A percentile compares a stretch with the other conserved stretches of the same genome.
Evolutionary conservation across 2,888 invertebrate species (phyloP).

Genomic region (Chrysotoxum bicinctum): DNA sequence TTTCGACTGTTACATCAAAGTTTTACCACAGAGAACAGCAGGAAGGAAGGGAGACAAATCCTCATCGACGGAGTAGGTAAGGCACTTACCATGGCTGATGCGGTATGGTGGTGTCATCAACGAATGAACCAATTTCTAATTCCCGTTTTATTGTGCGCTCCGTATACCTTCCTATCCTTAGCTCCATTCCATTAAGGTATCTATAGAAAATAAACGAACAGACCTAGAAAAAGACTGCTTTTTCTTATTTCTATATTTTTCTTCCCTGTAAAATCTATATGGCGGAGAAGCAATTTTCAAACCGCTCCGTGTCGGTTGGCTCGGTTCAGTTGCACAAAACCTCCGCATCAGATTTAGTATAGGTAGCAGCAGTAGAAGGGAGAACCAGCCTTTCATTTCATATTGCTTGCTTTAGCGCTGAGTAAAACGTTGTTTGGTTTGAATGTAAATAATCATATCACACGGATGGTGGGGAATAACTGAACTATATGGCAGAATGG

Average conservation of each 20-base stretch:
- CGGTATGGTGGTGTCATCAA: slow-evolving; percentile 54
- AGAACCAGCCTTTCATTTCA: slow-evolving; percentile 23
- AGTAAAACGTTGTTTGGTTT: slow-evolving; percentile 30
- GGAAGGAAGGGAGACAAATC: slow-evolving; percentile 34
- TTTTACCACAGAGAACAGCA: slow-evolving; percentile 29
- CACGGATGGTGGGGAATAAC: slow-evolving; percentile 4
- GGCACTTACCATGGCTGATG: slow-evolving; percentile 33
- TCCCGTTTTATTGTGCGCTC: slow-evolving; percentile 65
- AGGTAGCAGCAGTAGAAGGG: neutral
- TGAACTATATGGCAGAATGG: slow-evolving; percentile 9
- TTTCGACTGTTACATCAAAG: slow-evolving; percentile 40
- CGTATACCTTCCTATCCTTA: neutral
- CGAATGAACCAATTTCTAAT: slow-evolving; percentile 72
- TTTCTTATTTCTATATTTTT: slow-evolving; percentile 35
- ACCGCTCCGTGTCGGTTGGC: slow-evolving; percentile 11
- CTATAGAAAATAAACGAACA: slow-evolving; percentile 28
- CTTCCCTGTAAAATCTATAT: slow-evolving; percentile 2
- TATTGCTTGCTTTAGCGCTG: neutral
- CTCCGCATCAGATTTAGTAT: neutral
- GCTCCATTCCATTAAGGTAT: slow-evolving; percentile 28
- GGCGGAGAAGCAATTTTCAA: slow-evolving; percentile 47
- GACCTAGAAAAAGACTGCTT: slow-evolving; percentile 14
- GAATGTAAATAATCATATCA: slow-evolving; percentile 58
- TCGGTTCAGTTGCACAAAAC: neutral
- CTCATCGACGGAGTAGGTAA: slow-evolving; percentile 18